Evolutionary conservation across 2,113 vertebrate species (phyloP), one percentile per base, ranked within the genome.

Genomic region (Melanotaenia duboulayi): DNA sequence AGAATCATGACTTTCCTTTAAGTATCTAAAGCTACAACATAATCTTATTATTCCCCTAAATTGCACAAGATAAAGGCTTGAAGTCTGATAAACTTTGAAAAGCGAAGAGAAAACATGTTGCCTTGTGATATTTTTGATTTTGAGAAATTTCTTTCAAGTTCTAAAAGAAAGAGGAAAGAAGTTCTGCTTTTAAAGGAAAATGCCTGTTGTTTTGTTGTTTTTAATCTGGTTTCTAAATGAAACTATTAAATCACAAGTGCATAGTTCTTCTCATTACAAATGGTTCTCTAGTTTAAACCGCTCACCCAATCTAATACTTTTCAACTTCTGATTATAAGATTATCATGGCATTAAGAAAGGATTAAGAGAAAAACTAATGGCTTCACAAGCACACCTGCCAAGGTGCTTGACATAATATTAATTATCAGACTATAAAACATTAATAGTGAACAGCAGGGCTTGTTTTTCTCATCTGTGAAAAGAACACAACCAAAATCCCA

Each of bases 301-400:
- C 42, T 12, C 16, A 14, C 11, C 14, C 16, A 16, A 14, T 72
- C 65, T 85, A 65, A 88, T 80, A 5, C 20, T 55, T 28, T 68
- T 70, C 25, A 39, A 72, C 16, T 59, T 74, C 58, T 82, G 88
- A 87, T 84, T 87, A 78, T 55, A 61, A 71, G 56, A 78, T 78
- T 71, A 59, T 65, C 23, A 12, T 23, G 28, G 49, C 25, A 59
- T 57, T 23, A 50, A 32, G 25, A 56, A 35, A 57, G 39, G 32
- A 39, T 5, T 17, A 42, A 22, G 19, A 55, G 48, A 48, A 1
- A 1, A 78, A 12, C 11, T 59, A 28, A 68, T 22, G 32, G 42
- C 20, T 62, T 37, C 32, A 57, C 49, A 22, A 7, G 28, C 35
- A 7, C 17, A 20, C 6, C 13, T 17, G 16, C 4, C 19, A 39